These are phyloP conservation scores for Lepidocyrtinus sp. DNA, from an alignment of 2,888 invertebrate species.

Conservation along the genomic window DNA sequence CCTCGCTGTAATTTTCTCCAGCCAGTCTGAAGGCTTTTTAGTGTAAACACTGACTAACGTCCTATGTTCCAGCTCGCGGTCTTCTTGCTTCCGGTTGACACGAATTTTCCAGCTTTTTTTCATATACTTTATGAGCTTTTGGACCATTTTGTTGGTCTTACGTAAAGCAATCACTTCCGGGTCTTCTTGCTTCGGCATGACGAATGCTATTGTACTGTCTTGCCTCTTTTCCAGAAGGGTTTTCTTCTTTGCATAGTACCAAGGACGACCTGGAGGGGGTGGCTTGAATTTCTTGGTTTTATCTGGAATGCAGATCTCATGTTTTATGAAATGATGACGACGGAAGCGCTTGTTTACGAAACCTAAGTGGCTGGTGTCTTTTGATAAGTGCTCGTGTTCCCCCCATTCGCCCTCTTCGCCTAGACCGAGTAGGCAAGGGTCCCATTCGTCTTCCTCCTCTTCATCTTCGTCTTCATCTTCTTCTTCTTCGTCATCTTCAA, in stretches of 20 bases:
- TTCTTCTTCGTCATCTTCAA: constrained; percentile 2
- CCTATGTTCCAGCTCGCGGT: constrained; percentile 48
- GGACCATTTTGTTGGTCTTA: constrained; percentile 51
- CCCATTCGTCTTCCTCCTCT: constrained; percentile 32
- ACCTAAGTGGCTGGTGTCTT: neutral
- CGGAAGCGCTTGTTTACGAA: constrained; percentile 10
- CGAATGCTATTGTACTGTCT: constrained; percentile 50
- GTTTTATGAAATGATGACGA: constrained; percentile 33
- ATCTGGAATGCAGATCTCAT: constrained; percentile 42
- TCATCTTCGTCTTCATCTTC: constrained; percentile 26
- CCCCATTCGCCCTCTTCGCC: neutral
- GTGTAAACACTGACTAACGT: constrained; percentile 50
- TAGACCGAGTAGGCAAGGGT: constrained; percentile 22
- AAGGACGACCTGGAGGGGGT: constrained; percentile 32
- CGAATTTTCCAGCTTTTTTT: constrained; percentile 63
- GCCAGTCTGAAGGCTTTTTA: constrained; percentile 50
- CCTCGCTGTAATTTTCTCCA: constrained; percentile 30
- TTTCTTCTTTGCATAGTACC: constrained; percentile 29
- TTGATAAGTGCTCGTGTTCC: neutral
- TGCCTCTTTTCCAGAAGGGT: constrained; percentile 32
- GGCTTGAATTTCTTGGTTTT: constrained; percentile 7
- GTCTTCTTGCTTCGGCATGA: constrained; percentile 56
- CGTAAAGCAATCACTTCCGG: constrained; percentile 38
- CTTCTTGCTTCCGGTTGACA: constrained; percentile 41
- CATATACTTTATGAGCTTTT: constrained; percentile 65